Conservation (phyloP, 2,797 vertebrate genomes). For the Neomorphus geoffroyi region DNA sequence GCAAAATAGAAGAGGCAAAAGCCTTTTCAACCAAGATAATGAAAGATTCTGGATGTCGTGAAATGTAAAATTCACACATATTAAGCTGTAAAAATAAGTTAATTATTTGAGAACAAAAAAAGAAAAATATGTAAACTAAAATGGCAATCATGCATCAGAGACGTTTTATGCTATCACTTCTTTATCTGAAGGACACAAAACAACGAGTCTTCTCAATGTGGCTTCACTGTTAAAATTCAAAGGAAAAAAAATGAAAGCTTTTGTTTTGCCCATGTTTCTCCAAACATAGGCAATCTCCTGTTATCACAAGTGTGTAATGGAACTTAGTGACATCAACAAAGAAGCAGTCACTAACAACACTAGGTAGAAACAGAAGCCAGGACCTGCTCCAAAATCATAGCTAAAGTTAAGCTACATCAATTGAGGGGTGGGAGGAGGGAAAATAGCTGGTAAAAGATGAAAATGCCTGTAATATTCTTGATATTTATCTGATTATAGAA, state of each 20-base stretch:
- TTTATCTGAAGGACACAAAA: not conserved
- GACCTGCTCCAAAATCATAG: not conserved
- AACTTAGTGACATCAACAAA: not conserved
- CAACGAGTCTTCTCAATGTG: not conserved
- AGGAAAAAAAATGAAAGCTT: not conserved
- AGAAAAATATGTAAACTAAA: not conserved
- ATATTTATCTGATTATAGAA: not conserved
- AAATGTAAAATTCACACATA: constrained; percentile 5
- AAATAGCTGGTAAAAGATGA: not conserved
- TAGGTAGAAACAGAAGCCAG: not conserved
- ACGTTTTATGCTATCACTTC: not conserved
- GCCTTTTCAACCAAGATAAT: not conserved
- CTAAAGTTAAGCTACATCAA: not conserved
- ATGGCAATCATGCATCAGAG: not conserved
- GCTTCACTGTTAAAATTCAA: not conserved
- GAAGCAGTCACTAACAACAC: not conserved
- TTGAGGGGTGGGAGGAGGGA: not conserved
- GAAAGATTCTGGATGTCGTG: not conserved
- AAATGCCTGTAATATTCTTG: not conserved
- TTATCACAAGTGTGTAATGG: not conserved
- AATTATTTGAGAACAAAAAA: not conserved
- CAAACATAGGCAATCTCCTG: not conserved
- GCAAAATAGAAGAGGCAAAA: not conserved
- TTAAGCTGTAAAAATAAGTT: not conserved
- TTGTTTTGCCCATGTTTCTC: not conserved